A percentile compares a stretch with the other conserved stretches of the same genome.
Evolutionary conservation across 2,888 invertebrate genomes (phyloP).

Genomic region (Creontiades dilutus): DNA sequence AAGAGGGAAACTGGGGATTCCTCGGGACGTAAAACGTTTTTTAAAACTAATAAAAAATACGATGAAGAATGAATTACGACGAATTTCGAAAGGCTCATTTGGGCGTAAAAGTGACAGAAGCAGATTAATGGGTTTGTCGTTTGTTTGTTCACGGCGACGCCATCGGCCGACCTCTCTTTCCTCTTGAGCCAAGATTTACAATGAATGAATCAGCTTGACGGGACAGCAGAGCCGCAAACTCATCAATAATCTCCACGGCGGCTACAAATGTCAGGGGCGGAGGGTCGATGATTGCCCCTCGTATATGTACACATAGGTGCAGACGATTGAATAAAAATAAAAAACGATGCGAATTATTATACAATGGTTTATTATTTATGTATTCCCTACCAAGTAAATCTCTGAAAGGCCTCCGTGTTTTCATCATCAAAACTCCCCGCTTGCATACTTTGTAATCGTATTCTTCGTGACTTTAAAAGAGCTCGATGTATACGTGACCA

Average conservation of each 20-base stretch:
- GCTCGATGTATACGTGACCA: no score
- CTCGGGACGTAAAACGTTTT: no score
- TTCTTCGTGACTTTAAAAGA: no score
- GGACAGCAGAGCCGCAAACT: constrained; percentile 44
- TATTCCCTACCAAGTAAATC: no score
- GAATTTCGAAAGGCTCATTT: constrained; percentile 37
- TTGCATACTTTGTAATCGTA: no score
- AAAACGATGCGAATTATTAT: no score
- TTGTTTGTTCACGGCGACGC: constrained; percentile 25
- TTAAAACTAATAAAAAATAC: no score
- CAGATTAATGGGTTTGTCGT: constrained; percentile 58
- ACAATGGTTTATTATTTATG: no score
- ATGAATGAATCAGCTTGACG: constrained; percentile 42
- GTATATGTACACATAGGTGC: neutral
- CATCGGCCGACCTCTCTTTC: neutral
- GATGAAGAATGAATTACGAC: constrained; percentile 10
- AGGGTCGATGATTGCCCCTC: neutral
- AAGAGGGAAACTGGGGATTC: no score
- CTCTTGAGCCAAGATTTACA: constrained; percentile 47
- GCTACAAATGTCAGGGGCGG: constrained; percentile 27
- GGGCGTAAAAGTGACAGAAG: constrained; percentile 40
- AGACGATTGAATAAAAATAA: neutral
- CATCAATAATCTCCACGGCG: constrained; percentile 39
- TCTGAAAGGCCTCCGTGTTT: no score
- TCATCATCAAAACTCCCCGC: no score